A percentile compares a stretch with the other conserved stretches of the same genome.
phyloP scores from a whole-genome alignment of 2,888 invertebrate species.

The Chromoteleia sp. region DNA sequence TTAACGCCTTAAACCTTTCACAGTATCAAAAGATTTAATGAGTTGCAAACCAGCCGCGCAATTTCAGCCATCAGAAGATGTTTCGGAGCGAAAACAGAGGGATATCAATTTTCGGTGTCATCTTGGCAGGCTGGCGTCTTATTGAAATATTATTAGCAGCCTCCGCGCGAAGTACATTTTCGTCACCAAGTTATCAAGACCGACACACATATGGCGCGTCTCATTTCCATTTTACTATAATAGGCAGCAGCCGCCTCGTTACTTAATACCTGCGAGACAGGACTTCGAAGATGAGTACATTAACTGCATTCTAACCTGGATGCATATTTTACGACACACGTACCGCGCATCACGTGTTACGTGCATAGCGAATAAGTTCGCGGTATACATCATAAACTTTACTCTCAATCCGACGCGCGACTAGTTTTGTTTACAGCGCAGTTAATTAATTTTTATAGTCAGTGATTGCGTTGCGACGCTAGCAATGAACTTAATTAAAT shows the following conservation, averaged over 20 bases:
- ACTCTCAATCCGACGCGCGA: slow-evolving; percentile 48
- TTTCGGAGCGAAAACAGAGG: slow-evolving; percentile 11
- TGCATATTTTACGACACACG: slow-evolving; percentile 73
- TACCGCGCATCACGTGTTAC: slow-evolving; percentile 62
- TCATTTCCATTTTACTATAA: slow-evolving; percentile 72
- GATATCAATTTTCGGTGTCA: slow-evolving; percentile 59
- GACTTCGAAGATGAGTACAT: slow-evolving; percentile 75
- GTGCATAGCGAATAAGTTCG: slow-evolving; percentile 52
- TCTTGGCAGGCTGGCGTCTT: slow-evolving; percentile 54
- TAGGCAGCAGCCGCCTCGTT: slow-evolving; percentile 73
- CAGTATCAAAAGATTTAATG: slow-evolving; percentile 27
- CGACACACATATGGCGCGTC: slow-evolving; percentile 66
- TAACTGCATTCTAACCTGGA: slow-evolving; percentile 74
- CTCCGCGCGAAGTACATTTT: slow-evolving; percentile 65
- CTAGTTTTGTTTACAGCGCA: slow-evolving; percentile 53
- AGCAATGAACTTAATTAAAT: slow-evolving; percentile 52
- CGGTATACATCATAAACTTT: slow-evolving; percentile 49
- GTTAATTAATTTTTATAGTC: slow-evolving; percentile 66
- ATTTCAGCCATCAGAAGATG: slow-evolving; percentile 14
- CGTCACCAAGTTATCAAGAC: slow-evolving; percentile 70
- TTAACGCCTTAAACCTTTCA: slow-evolving; percentile 1
- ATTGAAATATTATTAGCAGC: slow-evolving; percentile 70
- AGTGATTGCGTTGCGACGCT: slow-evolving; percentile 34
- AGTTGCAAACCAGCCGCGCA: slow-evolving; percentile 23
- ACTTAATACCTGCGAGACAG: slow-evolving; percentile 75